A percentile compares a stretch with the other conserved stretches of the same genome.
These are phyloP conservation scores for Chroicocephalus ridibundus DNA, from an alignment of 2,113 vertebrate genomes.

Conservation along the genomic window DNA sequence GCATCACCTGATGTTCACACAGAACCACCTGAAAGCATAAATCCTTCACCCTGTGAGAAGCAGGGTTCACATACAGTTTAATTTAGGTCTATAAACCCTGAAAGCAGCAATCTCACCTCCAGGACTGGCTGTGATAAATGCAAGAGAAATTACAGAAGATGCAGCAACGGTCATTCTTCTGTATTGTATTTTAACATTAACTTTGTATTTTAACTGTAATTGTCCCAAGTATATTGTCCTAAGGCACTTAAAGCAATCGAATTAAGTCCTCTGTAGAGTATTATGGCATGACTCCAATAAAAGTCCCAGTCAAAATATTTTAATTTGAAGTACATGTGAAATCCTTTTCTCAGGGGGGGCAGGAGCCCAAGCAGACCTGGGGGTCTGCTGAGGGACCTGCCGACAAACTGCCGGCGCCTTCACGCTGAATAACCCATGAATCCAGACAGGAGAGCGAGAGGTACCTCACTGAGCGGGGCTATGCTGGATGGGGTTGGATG, in stretches of 20 bases:
- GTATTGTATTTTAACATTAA: not conserved
- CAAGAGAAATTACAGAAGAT: not conserved
- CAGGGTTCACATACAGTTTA: not conserved
- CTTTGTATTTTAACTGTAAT: not conserved
- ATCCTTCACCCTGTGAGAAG: not conserved
- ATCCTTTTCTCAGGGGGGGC: not conserved
- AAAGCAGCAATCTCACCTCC: not conserved
- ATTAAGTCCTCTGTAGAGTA: not conserved
- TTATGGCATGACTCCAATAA: not conserved
- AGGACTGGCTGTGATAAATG: not conserved
- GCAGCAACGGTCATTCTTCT: not conserved
- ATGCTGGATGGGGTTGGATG: not conserved
- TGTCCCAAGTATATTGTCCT: not conserved
- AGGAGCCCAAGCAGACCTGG: not conserved
- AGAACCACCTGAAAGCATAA: not conserved
- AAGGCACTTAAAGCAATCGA: not conserved
- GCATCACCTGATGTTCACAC: not conserved
- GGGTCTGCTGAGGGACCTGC: not conserved
- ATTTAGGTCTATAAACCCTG: not conserved
- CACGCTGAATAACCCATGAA: not conserved
- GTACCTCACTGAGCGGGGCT: not conserved
- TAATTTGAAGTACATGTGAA: not conserved
- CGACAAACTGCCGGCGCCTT: not conserved
- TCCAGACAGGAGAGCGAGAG: not conserved
- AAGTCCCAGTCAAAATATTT: not conserved